Evolutionary conservation across 2,888 invertebrate genomes (phyloP), one percentile per base, ranked within the genome.

Genomic region (Pollenia labialis): DNA sequence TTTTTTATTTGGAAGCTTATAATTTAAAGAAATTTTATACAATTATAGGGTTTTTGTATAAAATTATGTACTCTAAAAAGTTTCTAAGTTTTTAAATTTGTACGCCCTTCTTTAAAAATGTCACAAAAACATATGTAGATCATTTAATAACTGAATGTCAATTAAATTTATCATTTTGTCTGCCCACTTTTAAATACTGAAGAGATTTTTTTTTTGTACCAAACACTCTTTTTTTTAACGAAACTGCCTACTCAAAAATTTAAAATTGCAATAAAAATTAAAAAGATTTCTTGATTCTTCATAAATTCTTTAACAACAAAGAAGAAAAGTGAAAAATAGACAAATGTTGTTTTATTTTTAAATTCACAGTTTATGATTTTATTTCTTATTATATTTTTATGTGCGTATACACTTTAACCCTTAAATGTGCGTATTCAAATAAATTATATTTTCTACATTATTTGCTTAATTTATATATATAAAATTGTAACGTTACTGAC

Each of bases 231-330:
- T 11, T 64, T 62, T 23, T 23, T 23, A 23, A 46, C 46, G 46
- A 66, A 18, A 69, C 52, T 62, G 42, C 76, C 77, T 72, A 71
- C 77, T 32, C 71, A 75, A 64, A 46, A 48, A 54, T 18, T 76
- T 46, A 64, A 46, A 48, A 54, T 18, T 76, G 54, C 62, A 71
- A 56, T 69, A 10, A 62, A 69, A 76, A 76, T 62, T 76, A 56
- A 56, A 56, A 56, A 76, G 40, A 62, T 54, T 11, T 56, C 40
- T 56, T 2, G 1, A 64, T 32, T 54, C 56, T 48, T 83, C 71
- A 48, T 56, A 64, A 44, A 76, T 50, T 9, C 52, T 50, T 32
- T 14, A 60, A 44, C 56, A 71, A 71, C 8, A 62, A 66, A 42
- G n/a, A 66, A 48, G 48, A 56, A 16, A 58, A 77, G 23, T 46